A percentile compares a stretch with the other conserved stretches of the same genome.
Conservation (phyloP, 2,113 vertebrate species). For the Menura novaehollandiae region DNA sequence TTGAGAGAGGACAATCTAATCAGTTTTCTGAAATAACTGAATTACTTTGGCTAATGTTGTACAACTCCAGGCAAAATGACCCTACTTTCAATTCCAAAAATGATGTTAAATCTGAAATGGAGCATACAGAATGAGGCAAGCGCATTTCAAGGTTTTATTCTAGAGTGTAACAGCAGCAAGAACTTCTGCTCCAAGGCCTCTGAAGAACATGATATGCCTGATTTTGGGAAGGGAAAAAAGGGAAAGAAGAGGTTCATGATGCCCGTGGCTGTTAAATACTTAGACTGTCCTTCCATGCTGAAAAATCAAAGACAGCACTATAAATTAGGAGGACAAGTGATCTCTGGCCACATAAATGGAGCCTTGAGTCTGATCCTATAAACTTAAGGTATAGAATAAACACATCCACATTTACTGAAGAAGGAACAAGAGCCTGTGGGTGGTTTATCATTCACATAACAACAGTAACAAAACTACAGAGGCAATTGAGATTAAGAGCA, state of each 20-base stretch:
- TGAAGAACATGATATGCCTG: background rate
- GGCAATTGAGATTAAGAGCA: background rate
- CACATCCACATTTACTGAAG: background rate
- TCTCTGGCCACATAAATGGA: background rate
- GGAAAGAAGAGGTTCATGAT: background rate
- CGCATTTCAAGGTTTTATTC: background rate
- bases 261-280: background rate
- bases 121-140: conserved; percentile 15
- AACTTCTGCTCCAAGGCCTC: background rate
- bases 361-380: background rate
- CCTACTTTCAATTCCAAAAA: conserved; percentile 51
- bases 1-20: conserved; percentile 56
- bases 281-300: background rate
- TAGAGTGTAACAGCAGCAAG: background rate
- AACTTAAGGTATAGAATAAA: background rate
- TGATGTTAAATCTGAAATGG: conserved; percentile 35
- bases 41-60: conserved; percentile 45
- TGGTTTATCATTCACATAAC: background rate
- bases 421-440: background rate
- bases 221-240: background rate
- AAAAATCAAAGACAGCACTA: background rate
- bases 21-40: conserved; percentile 48
- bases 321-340: background rate
- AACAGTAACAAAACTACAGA: background rate
- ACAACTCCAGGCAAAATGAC: conserved; percentile 58